Percentiles rank a stretch among this genome's conserved stretches.
Conservation (phyloP, 2,888 invertebrate genomes). For the Sesia bembeciformis region DNA sequence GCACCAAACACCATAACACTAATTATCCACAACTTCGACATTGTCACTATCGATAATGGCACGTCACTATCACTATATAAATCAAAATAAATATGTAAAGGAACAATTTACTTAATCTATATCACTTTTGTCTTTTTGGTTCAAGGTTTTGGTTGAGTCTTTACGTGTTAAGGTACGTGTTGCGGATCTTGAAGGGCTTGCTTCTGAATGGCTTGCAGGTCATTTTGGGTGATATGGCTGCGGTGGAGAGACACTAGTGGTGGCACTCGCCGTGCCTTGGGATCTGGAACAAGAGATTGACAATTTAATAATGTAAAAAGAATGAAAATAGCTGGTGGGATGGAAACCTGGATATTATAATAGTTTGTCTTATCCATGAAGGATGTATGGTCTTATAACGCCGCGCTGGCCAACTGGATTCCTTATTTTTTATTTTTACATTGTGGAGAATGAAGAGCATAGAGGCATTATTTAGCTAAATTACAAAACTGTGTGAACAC, state of each 20-base stretch:
- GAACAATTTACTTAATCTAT: slow-evolving; percentile 15
- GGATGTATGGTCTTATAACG: too few species aligned
- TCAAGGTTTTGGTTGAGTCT: slow-evolving; percentile 12
- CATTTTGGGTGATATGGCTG: slow-evolving; percentile 48
- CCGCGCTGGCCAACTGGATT: too few species aligned
- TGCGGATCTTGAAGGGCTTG: slow-evolving; percentile 48
- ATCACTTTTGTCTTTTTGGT: slow-evolving; percentile 28
- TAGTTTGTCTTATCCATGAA: too few species aligned
- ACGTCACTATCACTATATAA: slow-evolving; percentile 32
- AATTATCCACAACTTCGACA: slow-evolving; percentile 39
- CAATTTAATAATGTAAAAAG: too few species aligned
- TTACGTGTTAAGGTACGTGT: slow-evolving; percentile 59
- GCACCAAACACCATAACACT: slow-evolving; percentile 16
- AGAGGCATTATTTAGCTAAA: too few species aligned
- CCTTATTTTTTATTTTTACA: too few species aligned
- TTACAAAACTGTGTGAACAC: too few species aligned
- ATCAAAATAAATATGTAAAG: slow-evolving; percentile 6
- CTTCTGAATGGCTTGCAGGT: slow-evolving; percentile 41
- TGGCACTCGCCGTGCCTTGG: slow-evolving; percentile 28
- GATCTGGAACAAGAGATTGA: slow-evolving; percentile 42
- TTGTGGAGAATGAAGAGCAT: too few species aligned
- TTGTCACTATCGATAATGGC: slow-evolving; percentile 30
- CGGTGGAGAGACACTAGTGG: slow-evolving; percentile 9
- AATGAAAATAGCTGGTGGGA: too few species aligned
- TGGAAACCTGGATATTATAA: too few species aligned